Percentiles rank a stretch among this genome's conserved stretches.
Evolutionary conservation across 2,888 invertebrate genomes (phyloP).

Genomic region (Colletes collaris): DNA sequence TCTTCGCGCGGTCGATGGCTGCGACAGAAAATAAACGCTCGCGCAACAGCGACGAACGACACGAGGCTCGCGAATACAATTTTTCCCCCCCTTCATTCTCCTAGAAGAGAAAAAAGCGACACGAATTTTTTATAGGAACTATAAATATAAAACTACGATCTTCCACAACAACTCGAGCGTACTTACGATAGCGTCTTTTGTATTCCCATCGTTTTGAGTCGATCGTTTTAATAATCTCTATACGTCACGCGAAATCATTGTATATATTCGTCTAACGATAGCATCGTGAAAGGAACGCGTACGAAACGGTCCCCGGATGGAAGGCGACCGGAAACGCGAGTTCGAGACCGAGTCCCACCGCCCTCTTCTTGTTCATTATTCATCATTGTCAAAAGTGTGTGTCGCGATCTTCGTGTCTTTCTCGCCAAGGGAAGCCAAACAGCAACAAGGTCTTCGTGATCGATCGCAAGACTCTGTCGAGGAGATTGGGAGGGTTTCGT

Average conservation of each 20-base stretch:
- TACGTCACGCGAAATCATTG: slow-evolving; percentile 26
- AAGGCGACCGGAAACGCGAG: not conserved
- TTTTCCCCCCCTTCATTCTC: not conserved
- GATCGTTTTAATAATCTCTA: slow-evolving; percentile 33
- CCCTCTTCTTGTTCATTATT: slow-evolving; percentile 25
- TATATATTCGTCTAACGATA: slow-evolving; percentile 19
- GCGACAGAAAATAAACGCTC: not conserved
- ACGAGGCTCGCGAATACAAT: slow-evolving; percentile 36
- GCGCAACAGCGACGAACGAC: slow-evolving; percentile 10
- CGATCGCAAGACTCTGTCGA: slow-evolving; percentile 62
- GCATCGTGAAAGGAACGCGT: not conserved
- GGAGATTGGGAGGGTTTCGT: slow-evolving; percentile 64
- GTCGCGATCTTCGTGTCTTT: slow-evolving; percentile 62
- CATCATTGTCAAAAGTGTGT: slow-evolving; percentile 21
- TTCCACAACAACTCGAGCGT: slow-evolving; percentile 18
- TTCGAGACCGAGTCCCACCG: not conserved
- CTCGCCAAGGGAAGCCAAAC: slow-evolving; percentile 51
- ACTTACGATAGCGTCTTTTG: slow-evolving; percentile 30
- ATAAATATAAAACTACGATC: slow-evolving; percentile 16
- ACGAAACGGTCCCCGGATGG: not conserved
- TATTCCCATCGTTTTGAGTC: slow-evolving; percentile 22
- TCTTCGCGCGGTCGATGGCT: slow-evolving; percentile 37
- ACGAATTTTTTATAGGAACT: slow-evolving; percentile 35
- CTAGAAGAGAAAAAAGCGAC: not conserved
- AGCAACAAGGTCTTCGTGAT: slow-evolving; percentile 55